Percentiles rank a stretch among this genome's conserved stretches.
phyloP scores from a whole-genome alignment of 2,797 vertebrate genomes.

The Paedocypris micromegethes region DNA sequence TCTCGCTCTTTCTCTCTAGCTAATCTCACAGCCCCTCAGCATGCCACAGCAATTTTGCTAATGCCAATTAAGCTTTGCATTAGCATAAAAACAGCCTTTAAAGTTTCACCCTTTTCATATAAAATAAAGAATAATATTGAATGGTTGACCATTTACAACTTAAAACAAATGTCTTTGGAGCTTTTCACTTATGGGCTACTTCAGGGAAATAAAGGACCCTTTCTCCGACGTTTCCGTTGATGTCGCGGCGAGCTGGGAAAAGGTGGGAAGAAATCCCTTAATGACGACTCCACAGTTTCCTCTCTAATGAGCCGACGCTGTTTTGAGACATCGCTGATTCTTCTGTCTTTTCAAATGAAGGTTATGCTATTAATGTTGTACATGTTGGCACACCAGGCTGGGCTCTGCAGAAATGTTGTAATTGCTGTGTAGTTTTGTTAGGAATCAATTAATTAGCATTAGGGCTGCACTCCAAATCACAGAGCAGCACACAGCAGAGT shows the following conservation, averaged over 20 bases:
- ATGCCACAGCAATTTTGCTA: constrained; percentile 98
- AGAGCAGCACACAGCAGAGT: constrained; percentile 57
- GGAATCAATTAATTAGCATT: constrained; percentile 76
- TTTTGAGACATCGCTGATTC: constrained; percentile 56
- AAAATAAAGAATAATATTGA: constrained; percentile 83
- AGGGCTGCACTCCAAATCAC: constrained; percentile 58
- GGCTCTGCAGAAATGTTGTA: constrained; percentile 68
- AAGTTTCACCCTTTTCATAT: constrained; percentile 66
- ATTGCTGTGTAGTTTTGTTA: constrained; percentile 64
- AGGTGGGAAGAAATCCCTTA: constrained; percentile 45
- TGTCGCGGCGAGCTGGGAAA: constrained; percentile 48
- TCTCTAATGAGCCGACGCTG: constrained; percentile 59
- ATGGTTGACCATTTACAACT: constrained; percentile 87
- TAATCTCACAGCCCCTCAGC: constrained; percentile 93
- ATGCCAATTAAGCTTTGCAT: constrained; percentile 97
- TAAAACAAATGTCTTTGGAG: constrained; percentile 59
- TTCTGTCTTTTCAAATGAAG: constrained; percentile 65
- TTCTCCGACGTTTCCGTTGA: constrained; percentile 55
- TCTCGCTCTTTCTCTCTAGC: constrained; percentile 94
- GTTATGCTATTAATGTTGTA: constrained; percentile 66
- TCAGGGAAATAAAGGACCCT: constrained; percentile 51
- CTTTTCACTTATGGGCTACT: constrained; percentile 57
- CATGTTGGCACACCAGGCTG: constrained; percentile 57
- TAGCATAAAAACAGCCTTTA: constrained; percentile 95
- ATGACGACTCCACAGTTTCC: constrained; percentile 56